phyloP scores from a whole-genome alignment of 2,888 invertebrate genomes.

The Orthosia gothica region DNA sequence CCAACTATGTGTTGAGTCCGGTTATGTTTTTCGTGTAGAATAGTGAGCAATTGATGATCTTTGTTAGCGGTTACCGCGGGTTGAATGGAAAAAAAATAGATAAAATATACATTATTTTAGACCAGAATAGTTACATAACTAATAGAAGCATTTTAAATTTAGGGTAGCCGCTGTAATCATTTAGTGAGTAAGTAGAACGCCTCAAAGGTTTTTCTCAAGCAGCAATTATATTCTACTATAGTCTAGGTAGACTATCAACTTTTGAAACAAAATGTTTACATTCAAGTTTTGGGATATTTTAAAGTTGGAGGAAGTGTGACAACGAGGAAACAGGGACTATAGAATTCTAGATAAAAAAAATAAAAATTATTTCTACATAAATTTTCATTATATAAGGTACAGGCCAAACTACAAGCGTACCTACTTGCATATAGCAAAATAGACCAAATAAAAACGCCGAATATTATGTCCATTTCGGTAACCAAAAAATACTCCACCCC shows the following conservation, averaged over 20 bases:
- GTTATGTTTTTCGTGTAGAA: not conserved
- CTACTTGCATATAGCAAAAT: not conserved
- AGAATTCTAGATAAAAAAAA: too few relatives aligned
- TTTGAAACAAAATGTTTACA: not conserved
- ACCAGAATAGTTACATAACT: too few relatives aligned
- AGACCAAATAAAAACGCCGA: not conserved
- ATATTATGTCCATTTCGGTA: not conserved
- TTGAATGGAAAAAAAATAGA: not conserved
- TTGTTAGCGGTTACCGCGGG: too few relatives aligned
- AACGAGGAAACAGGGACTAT: too few relatives aligned
- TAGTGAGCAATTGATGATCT: not conserved
- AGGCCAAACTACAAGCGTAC: too few relatives aligned
- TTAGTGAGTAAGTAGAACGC: not conserved
- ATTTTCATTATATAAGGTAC: too few relatives aligned
- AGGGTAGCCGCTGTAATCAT: not conserved
- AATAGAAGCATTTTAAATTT: too few relatives aligned
- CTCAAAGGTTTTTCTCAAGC: not conserved
- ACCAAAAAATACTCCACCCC: not conserved
- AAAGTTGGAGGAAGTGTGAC: not conserved
- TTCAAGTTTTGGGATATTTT: not conserved
- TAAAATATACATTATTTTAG: too few relatives aligned
- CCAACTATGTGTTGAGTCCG: conserved; percentile 38
- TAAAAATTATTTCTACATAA: too few relatives aligned
- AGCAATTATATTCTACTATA: not conserved
- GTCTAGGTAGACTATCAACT: not conserved